Conservation (phyloP, 2,797 vertebrate species). For the Sebastes variabilis region DNA sequence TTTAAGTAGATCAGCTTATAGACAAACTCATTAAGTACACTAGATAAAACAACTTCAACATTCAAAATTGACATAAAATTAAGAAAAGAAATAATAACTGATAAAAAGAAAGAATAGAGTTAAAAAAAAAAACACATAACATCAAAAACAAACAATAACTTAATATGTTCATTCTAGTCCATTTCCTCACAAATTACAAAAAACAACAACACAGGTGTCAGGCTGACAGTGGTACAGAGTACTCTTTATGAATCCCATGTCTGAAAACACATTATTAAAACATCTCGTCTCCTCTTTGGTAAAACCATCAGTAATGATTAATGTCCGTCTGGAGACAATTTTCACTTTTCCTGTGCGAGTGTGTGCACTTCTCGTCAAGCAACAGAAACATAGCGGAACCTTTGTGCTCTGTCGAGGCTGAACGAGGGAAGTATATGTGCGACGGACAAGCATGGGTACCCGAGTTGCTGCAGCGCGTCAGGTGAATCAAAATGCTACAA, state of each 20-base stretch:
- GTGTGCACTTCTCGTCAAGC: fast-evolving
- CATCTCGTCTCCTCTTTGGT: background rate
- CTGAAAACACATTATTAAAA: background rate
- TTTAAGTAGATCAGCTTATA: no score
- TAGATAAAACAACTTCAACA: no score
- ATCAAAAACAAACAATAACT: no score
- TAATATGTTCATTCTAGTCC: background rate
- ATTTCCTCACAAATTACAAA: background rate
- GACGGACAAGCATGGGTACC: constrained; percentile 70
- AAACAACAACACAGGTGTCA: background rate
- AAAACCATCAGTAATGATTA: background rate
- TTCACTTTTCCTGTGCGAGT: background rate
- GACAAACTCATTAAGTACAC: no score
- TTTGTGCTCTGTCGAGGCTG: background rate
- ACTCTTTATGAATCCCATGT: background rate
- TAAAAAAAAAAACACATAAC: no score
- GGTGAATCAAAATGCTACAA: constrained; percentile 41
- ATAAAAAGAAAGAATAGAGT: no score
- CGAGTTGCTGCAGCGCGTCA: background rate
- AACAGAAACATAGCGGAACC: constrained; percentile 59
- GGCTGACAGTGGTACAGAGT: background rate
- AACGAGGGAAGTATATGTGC: constrained; percentile 30
- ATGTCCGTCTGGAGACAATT: background rate
- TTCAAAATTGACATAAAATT: no score
- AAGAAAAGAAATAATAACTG: no score